Percentiles rank a stretch among this genome's conserved stretches.
phyloP scores from a whole-genome alignment of 2,888 invertebrate genomes.

The Drosophila parthenogenetica region DNA sequence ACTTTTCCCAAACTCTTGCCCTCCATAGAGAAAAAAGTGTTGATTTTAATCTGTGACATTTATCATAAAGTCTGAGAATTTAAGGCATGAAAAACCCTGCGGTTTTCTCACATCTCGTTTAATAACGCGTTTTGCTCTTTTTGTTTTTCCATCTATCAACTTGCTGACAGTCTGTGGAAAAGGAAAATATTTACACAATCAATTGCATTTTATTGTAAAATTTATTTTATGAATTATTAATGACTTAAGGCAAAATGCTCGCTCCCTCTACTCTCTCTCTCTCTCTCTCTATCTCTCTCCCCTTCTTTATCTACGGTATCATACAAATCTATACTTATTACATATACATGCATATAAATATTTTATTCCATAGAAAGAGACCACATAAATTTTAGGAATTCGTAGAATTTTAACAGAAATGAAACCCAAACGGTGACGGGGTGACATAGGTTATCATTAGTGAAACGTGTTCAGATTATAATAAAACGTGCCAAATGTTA shows the following conservation, averaged over 20 bases:
- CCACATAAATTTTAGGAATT: background rate
- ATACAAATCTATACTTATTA: conserved; percentile 11
- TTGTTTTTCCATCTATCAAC: conserved; percentile 16
- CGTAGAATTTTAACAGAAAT: background rate
- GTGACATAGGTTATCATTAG: background rate
- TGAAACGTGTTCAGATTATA: background rate
- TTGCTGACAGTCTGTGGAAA: conserved; percentile 27
- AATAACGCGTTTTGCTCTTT: conserved; percentile 28
- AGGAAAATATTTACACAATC: conserved; percentile 77
- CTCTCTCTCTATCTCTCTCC: background rate
- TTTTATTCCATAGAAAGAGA: conserved; percentile 4
- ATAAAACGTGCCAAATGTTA: background rate
- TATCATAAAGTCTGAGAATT: conserved; percentile 61
- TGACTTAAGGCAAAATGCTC: conserved; percentile 40
- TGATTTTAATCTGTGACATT: conserved; percentile 49
- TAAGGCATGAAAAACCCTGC: conserved; percentile 32
- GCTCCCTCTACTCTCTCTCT: background rate
- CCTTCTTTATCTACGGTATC: background rate
- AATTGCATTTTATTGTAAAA: conserved; percentile 75
- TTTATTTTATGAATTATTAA: conserved; percentile 77
- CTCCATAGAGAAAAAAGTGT: background rate
- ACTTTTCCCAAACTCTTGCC: too few relatives aligned
- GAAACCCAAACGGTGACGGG: background rate
- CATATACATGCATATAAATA: conserved; percentile 37
- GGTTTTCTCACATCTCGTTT: conserved; percentile 30